Evolutionary conservation across 1,140 invertebrate genomes (phyloP), one percentile per base, ranked within the genome.

Genomic region (Acyrthosiphon pisum): DNA sequence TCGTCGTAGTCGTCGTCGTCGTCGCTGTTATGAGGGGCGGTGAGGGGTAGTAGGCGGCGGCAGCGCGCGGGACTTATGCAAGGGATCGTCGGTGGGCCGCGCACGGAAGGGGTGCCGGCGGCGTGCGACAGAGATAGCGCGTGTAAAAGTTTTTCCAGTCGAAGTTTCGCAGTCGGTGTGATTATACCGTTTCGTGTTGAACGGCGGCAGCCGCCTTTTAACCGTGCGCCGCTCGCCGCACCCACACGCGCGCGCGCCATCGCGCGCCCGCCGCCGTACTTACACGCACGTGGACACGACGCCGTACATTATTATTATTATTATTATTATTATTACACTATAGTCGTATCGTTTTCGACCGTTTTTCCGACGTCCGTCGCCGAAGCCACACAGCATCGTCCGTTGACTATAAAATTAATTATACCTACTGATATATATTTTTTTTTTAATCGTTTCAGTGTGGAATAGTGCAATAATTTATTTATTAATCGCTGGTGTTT

Each of bases 61-160:
- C 22, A 9, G 87, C 44, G 35, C 46, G 90, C 53, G 37, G 37
- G 35, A 26, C 50, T 22, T 35, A 37, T 30, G 84, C 23, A 46
- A 76, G n/a, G 26, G 44, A 44, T 46, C 26, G 84, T 44, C 22
- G 87, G 30, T 50, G 46, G 46, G 35, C n/a, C 41, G n/a, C 18
- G 48, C 87, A 50, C 20, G 50, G 87, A 30, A 30, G 23, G 87
- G 48, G 50, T 35, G 20, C 48, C n/a, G 68, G 23, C 81, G 91
- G 91, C 81, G 91, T 86, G 91, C 76, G 91, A 93, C 91, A 93
- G 91, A 93, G 91, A 93, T 93, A 93, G 91, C 81, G 81, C 76
- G 91, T 48, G 91, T 92, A 86, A 93, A 93, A 93, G 91, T 93
- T 93, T 93, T 93, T 93, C 91, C 91, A 93, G 91, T 93, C 91